Base-by-base conservation (phyloP, 2,888 invertebrate species). In the Patella depressa region DNA sequence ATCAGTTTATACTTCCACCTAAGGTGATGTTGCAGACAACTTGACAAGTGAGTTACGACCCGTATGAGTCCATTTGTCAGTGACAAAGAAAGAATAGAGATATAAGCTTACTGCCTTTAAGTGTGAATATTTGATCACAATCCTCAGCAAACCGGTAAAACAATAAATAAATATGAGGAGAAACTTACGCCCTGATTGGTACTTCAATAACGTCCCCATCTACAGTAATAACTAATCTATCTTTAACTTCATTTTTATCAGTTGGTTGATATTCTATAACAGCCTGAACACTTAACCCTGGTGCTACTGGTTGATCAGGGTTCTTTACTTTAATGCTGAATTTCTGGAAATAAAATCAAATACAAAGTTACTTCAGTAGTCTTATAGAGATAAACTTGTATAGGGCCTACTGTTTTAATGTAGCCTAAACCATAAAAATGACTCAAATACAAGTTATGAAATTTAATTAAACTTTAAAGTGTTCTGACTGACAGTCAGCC, bases 191-290 rank as follows among this genome's bases (percentile, higher is more conserved):
- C 76, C 82, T 79, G 4, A 91, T 72, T 19, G 90, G 91, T 53
- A 91, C 87, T 85, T 91, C 90, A 7, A 91, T 82, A 54, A 90
- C 90, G 78, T 89, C 88, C 29, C 89, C 91, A 84, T 91, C 90
- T 45, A 91, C 89, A 34, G 89, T 89, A 15, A 91, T 86, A 73
- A 91, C 88, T 65, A 91, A 79, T 73, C 89, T 85, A 82, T 91
- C 91, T 70, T 84, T 85, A 53, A 84, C 80, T 72, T 89, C 88
- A 70, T 84, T 81, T 45, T 87, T 87, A 34, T 87, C 87, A 29
- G 80, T 81, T 11, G 88, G 84, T 74, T 83, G 83, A 83, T 86
- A 91, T 81, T 90, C 89, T 19, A 91, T 81, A 17, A 88, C 81
- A 72, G 90, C 90, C 29, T 88, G 81, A 15, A 91, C 89, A 82